phyloP scores from a whole-genome alignment of 2,888 invertebrate genomes.

The Agrochola lota region DNA sequence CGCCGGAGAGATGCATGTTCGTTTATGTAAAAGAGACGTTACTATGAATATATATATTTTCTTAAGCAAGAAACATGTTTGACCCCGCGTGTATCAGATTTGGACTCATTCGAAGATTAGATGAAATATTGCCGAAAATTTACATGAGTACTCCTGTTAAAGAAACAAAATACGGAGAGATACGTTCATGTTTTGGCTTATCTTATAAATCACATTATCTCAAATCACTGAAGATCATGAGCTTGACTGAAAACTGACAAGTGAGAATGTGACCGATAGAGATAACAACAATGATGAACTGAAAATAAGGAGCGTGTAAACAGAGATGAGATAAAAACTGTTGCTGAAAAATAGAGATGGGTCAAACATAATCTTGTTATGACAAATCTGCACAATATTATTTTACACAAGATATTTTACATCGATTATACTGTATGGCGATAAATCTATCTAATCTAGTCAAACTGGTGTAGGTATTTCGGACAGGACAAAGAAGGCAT shows the following conservation, averaged over 20 bases:
- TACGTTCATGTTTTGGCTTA: conserved; percentile 17
- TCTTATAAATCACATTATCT: conserved; percentile 44
- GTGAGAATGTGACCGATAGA: conserved; percentile 41
- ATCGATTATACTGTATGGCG: background rate
- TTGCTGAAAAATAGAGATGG: conserved; percentile 20
- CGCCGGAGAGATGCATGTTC: conserved; percentile 35
- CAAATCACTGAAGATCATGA: conserved; percentile 23
- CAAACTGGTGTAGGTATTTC: background rate
- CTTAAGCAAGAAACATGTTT: background rate
- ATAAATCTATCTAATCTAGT: background rate
- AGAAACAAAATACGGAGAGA: background rate
- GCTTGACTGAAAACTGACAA: conserved; percentile 46
- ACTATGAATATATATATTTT: conserved; percentile 23
- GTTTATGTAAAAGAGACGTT: conserved; percentile 44
- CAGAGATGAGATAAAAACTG: conserved; percentile 20
- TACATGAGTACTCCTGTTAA: background rate
- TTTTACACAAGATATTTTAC: background rate
- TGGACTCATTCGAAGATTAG: conserved; percentile 9
- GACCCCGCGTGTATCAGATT: conserved; percentile 5
- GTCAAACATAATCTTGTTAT: background rate
- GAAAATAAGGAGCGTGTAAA: conserved; percentile 19
- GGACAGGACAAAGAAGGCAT: background rate
- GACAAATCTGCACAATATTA: background rate
- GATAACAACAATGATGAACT: conserved; percentile 36
- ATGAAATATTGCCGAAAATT: conserved; percentile 7